Conservation (phyloP, 2,797 vertebrate genomes). For the Mastacembelus armatus region DNA sequence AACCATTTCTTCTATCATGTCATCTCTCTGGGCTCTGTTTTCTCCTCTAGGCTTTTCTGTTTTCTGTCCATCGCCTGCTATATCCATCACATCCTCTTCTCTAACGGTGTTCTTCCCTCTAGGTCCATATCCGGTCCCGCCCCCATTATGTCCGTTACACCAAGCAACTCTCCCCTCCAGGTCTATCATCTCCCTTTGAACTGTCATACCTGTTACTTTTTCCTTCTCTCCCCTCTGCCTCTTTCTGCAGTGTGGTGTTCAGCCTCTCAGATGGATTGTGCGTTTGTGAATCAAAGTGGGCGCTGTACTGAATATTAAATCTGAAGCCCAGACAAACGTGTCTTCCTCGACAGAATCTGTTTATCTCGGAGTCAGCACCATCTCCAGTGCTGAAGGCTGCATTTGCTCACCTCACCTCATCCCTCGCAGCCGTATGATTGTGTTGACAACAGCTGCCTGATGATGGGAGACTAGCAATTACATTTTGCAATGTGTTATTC, state of each 20-base stretch:
- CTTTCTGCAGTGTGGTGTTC: conserved; percentile 45
- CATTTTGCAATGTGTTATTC: conserved; percentile 63
- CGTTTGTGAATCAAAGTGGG: conserved; percentile 62
- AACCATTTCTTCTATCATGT: conserved; percentile 30
- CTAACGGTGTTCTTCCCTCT: conserved; percentile 33
- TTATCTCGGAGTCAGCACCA: conserved; percentile 62
- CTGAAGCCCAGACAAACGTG: conserved; percentile 58
- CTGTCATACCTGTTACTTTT: conserved; percentile 63
- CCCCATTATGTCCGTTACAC: conserved; percentile 38
- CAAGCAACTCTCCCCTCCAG: conserved; percentile 55
- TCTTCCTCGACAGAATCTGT: conserved; percentile 67
- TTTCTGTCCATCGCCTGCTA: conserved; percentile 13
- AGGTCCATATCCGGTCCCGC: conserved; percentile 40
- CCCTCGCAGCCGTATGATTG: conserved; percentile 62
- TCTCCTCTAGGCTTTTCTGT: conserved; percentile 25
- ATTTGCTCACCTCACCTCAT: conserved; percentile 63
- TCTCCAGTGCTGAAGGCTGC: conserved; percentile 57
- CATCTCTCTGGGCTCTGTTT: conserved; percentile 16
- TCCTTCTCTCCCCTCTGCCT: conserved; percentile 39
- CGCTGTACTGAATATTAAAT: conserved; percentile 71
- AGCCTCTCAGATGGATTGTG: conserved; percentile 61
- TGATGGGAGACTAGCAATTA: conserved; percentile 68
- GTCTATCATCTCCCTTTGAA: conserved; percentile 61
- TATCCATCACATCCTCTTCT: conserved; percentile 25
- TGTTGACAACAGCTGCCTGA: conserved; percentile 73